Evolutionary conservation across 2,113 vertebrate species (phyloP), one percentile per base, ranked within the genome.

Genomic region (Melanostigma gelatinosum): DNA sequence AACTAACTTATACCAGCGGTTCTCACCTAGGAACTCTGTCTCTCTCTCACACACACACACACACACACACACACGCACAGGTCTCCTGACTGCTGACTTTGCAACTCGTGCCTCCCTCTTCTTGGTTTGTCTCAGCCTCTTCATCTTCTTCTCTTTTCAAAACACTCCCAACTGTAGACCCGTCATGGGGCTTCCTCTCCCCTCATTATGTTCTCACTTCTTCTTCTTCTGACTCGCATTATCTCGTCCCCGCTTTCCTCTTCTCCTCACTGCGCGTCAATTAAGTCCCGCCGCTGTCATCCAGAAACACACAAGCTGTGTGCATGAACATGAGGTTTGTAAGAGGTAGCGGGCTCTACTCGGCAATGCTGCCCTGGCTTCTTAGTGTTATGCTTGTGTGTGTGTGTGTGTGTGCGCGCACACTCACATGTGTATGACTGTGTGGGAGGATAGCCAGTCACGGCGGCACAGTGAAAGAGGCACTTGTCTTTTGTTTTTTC

Each of bases 1-100:
- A 11, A 72, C 27, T 38, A 22, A 42, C 13, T 76, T 55, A 16
- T 55, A 71, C 48, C 63, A 58, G 52, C 10, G 8, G 29, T 71
- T 57, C 34, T 78, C 70, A 67, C 66, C 55, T 18, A 60, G 46
- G 50, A 64, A 27, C 61, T 75, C 16, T 50, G 16, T 44, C 3
- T 44, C 12, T 50, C 46, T 50, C 16, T 48, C 46, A 80, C 69
- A 85, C 70, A 38, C 66, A 54, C 66, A 69, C 38, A 54, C 22
- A 34, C 46, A 32, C 34, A 54, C 66, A 54, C 69, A 20, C 22
- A 48, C 34, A 38, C 66, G 36, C 69, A 20, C 74, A 36, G 70
- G 57, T 77, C 85, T 75, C 38, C 72, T 66, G 42, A 57, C 40
- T 83, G 90, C 88, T 92, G 93, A 93, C 80, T 89, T 40, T 55